Conservation (phyloP, 2,113 vertebrate species). For the Nycticryphes semicollaris region DNA sequence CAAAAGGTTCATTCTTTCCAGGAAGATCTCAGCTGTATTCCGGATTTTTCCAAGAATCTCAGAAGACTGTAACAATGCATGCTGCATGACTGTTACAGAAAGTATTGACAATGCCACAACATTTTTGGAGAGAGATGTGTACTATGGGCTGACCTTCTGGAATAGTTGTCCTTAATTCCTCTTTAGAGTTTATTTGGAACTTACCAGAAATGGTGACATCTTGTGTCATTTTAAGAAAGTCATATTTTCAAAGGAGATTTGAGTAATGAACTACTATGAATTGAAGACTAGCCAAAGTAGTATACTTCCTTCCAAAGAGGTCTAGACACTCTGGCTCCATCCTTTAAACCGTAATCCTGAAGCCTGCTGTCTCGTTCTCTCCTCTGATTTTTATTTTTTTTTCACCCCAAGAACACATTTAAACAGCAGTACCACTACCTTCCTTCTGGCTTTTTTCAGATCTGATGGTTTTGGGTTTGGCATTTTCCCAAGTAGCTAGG, state of each 20-base stretch:
- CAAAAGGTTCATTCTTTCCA: background rate
- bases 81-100: background rate
- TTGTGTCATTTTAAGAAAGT: background rate
- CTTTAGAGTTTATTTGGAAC: background rate
- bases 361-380: background rate
- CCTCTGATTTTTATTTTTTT: background rate
- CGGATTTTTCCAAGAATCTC: background rate
- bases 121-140: background rate
- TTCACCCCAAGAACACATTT: background rate
- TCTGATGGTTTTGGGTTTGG: background rate
- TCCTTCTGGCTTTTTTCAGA: background rate
- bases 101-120: background rate
- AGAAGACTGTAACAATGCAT: background rate
- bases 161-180: background rate
- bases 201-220: background rate
- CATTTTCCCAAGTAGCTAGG: background rate
- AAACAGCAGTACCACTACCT: slow-evolving; percentile 9
- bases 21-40: background rate
- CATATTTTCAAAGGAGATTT: background rate
- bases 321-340: slow-evolving; percentile 14
- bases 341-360: background rate
- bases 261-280: background rate
- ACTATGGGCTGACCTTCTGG: background rate
- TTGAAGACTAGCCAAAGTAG: background rate
- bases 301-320: background rate